phyloP scores from a whole-genome alignment of 2,797 vertebrate species.

The Psittacula echo region DNA sequence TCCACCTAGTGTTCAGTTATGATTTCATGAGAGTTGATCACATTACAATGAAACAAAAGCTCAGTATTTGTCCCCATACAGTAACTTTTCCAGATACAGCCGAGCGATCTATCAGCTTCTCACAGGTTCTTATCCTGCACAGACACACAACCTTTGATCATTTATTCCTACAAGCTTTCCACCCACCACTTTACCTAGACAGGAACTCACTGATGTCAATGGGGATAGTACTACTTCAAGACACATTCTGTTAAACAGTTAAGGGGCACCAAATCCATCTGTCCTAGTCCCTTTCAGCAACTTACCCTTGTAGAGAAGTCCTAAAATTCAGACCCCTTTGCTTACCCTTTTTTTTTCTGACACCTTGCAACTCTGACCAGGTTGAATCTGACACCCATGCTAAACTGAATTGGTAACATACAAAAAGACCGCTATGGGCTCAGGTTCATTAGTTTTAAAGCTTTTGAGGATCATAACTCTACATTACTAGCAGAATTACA shows the following conservation, averaged over 20 bases:
- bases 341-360: neutral
- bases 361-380: neutral
- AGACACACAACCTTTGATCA: neutral
- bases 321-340: neutral
- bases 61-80: neutral
- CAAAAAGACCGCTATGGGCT: neutral
- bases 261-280: neutral
- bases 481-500: neutral
- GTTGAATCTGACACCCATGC: neutral
- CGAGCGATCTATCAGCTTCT: neutral
- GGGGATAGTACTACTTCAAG: neutral
- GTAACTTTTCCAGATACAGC: neutral
- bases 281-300: neutral
- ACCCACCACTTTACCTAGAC: neutral
- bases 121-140: neutral
- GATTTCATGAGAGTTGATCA: neutral
- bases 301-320: neutral
- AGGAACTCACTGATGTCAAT: neutral
- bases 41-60: conserved; percentile 24
- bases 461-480: neutral
- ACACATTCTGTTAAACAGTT: neutral
- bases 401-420: neutral
- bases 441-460: neutral
- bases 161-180: neutral
- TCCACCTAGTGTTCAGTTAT: neutral